Percentiles rank a stretch among this genome's conserved stretches.
Evolutionary conservation across 2,888 invertebrate species (phyloP).

Genomic region (Synanthedon myopaeformis): DNA sequence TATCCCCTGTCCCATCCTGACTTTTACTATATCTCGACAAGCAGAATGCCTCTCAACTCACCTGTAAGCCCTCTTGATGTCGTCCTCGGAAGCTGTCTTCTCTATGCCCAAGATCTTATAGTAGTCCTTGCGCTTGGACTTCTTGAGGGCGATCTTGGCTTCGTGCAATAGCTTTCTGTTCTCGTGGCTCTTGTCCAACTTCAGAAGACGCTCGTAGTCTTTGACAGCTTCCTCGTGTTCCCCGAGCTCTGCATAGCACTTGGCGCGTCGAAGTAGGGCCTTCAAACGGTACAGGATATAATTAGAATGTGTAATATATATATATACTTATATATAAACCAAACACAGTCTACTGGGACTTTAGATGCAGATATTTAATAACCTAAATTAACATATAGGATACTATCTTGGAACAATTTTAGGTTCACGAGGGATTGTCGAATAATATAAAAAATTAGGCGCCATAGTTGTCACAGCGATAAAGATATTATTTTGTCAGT

Average conservation of each 20-base stretch:
- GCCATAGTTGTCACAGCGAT: too few species aligned
- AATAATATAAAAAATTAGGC: too few species aligned
- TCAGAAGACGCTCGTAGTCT: constrained; percentile 88
- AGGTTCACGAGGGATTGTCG: too few species aligned
- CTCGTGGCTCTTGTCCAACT: constrained; percentile 85
- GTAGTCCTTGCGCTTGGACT: constrained; percentile 94
- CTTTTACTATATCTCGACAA: too few species aligned
- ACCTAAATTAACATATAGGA: too few species aligned
- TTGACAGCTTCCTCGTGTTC: constrained; percentile 90
- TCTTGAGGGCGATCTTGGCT: constrained; percentile 89
- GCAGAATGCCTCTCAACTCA: too few species aligned
- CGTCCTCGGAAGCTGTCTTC: constrained; percentile 86
- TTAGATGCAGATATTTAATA: too few species aligned
- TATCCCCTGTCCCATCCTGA: too few species aligned
- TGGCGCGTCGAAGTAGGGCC: constrained; percentile 88
- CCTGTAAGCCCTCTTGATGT: constrained; percentile 96
- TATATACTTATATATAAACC: too few species aligned
- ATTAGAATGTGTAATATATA: neutral
- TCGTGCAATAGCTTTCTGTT: constrained; percentile 85
- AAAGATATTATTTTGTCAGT: too few species aligned
- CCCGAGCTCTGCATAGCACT: constrained; percentile 84
- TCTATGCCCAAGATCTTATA: constrained; percentile 93
- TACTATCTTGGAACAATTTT: too few species aligned
- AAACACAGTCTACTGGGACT: too few species aligned
- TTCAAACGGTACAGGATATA: constrained; percentile 14